phyloP scores from a whole-genome alignment of 2,888 invertebrate species.

The Phlogophora meticulosa region DNA sequence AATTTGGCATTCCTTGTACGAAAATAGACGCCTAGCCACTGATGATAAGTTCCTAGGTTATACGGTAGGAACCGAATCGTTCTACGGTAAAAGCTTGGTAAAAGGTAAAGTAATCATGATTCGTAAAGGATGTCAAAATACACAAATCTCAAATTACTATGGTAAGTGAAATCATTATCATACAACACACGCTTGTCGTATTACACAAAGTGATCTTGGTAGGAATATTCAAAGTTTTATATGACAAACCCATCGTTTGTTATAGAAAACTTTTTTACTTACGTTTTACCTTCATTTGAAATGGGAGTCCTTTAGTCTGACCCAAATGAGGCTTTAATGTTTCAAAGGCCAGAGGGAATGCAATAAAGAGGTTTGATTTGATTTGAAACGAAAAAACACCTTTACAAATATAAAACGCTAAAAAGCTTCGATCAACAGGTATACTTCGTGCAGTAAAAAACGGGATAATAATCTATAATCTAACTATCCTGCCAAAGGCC shows the following conservation, averaged over 20 bases:
- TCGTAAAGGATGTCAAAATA: too few species aligned
- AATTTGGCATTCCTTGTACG: too few species aligned
- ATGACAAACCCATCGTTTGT: conserved; percentile 27
- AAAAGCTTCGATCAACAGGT: neutral
- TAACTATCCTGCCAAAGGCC: too few species aligned
- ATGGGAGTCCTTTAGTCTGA: conserved; percentile 18
- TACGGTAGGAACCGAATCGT: too few species aligned
- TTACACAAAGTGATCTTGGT: conserved; percentile 35
- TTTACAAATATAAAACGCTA: too few species aligned
- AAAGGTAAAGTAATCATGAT: too few species aligned
- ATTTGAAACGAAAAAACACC: conserved; percentile 11
- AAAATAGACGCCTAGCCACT: too few species aligned
- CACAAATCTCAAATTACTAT: conserved; percentile 4
- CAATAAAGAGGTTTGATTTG: too few species aligned
- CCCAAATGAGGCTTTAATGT: conserved; percentile 14
- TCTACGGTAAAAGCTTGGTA: too few species aligned
- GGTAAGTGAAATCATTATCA: conserved; percentile 5
- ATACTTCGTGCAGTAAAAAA: conserved; percentile 1
- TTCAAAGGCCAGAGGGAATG: conserved; percentile 10
- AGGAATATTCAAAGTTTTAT: conserved; percentile 37
- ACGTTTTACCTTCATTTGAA: conserved; percentile 45
- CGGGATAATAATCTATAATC: too few species aligned
- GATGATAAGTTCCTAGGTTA: too few species aligned
- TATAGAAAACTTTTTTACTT: too few species aligned
- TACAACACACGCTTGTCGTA: conserved; percentile 32